phyloP scores from a whole-genome alignment of 2,888 invertebrate genomes.

The Philereme vetulata region DNA sequence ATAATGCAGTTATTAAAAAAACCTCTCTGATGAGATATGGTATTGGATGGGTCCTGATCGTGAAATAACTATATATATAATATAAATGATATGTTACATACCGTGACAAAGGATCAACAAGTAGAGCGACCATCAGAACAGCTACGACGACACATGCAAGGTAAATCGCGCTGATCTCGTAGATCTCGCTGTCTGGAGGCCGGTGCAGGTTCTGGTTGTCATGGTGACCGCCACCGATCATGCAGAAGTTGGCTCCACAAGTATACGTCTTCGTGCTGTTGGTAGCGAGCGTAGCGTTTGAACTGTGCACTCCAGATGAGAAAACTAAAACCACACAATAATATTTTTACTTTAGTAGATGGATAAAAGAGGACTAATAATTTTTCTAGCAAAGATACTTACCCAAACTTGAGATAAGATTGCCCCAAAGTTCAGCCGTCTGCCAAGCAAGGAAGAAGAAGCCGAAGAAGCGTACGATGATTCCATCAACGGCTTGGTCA shows the following conservation, averaged over 20 bases:
- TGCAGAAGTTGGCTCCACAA: slow-evolving; percentile 94
- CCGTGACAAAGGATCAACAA: slow-evolving; percentile 96
- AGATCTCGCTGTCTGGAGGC: slow-evolving; percentile 93
- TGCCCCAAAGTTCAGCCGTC: slow-evolving; percentile 98
- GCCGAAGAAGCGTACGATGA: slow-evolving; percentile 98
- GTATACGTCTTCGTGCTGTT: slow-evolving; percentile 77
- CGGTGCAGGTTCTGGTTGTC: slow-evolving; percentile 90
- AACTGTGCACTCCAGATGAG: slow-evolving; percentile 89
- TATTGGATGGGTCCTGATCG: too few relatives aligned
- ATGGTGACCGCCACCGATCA: slow-evolving; percentile 85
- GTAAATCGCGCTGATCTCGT: slow-evolving; percentile 95
- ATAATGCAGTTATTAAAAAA: too few relatives aligned
- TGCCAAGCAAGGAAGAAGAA: slow-evolving; percentile 99
- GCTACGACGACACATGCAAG: slow-evolving; percentile 93
- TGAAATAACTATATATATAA: too few relatives aligned
- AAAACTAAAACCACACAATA: slow-evolving; percentile 81
- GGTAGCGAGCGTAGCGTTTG: slow-evolving; percentile 64
- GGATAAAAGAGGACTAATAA: not conserved
- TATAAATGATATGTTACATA: slow-evolving; percentile 58
- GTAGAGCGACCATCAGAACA: slow-evolving; percentile 92
- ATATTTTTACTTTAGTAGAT: not conserved
- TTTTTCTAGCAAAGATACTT: slow-evolving; percentile 58
- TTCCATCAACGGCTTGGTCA: slow-evolving; percentile 94
- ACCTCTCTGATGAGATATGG: too few relatives aligned
- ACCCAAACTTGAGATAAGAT: slow-evolving; percentile 96